Evolutionary conservation across 2,797 vertebrate species (phyloP).

Genomic region (Parotocinclus haroldoi): DNA sequence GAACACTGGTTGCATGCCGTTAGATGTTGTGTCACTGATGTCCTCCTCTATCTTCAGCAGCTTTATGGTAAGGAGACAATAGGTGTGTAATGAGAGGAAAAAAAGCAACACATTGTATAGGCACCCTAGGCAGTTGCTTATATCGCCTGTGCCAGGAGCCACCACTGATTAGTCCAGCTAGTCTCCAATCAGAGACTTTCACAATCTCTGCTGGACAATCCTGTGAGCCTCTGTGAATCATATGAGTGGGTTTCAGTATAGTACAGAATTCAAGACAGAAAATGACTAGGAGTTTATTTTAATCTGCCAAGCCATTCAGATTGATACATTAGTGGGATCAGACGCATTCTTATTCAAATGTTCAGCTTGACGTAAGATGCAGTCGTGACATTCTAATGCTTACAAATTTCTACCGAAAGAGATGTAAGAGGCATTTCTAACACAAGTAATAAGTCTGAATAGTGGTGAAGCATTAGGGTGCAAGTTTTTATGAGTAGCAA

Average conservation of each 20-base stretch:
- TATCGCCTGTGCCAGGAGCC: slow-evolving; percentile 11
- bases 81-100: too few species aligned
- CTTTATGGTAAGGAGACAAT: too few species aligned
- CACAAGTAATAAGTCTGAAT: not conserved
- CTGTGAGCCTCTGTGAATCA: slow-evolving; percentile 40
- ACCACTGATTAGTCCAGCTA: slow-evolving; percentile 37
- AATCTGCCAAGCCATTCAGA: slow-evolving; percentile 44
- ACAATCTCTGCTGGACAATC: slow-evolving; percentile 35
- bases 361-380: too few species aligned
- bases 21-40: too few species aligned
- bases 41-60: too few species aligned
- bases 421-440: too few species aligned
- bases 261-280: slow-evolving; percentile 16
- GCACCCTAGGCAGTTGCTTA: slow-evolving; percentile 12
- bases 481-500: too few species aligned
- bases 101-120: not conserved
- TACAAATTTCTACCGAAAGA: too few species aligned
- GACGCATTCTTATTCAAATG: not conserved
- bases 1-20: too few species aligned
- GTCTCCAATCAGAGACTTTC: slow-evolving; percentile 32
- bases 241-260: slow-evolving; percentile 18
- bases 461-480: not conserved
- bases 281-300: slow-evolving; percentile 36
- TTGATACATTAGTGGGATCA: slow-evolving; percentile 40
- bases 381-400: too few species aligned